Conservation (phyloP, 2,797 vertebrate species). For the Siniperca obscura region DNA sequence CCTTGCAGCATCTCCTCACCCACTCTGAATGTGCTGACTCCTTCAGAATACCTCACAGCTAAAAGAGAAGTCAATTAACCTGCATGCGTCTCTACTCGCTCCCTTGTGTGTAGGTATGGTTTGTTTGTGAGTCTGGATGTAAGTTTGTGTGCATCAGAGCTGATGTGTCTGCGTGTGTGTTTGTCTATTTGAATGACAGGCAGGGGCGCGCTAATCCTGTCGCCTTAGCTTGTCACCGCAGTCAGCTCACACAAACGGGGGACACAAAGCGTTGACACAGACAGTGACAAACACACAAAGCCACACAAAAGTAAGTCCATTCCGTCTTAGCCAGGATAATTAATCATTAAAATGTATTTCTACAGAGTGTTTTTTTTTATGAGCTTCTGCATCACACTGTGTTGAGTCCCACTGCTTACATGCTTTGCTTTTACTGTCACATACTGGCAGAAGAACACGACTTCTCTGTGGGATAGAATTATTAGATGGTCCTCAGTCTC, state of each 20-base stretch:
- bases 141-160: not conserved
- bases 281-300: slow-evolving; percentile 39
- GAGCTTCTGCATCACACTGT: slow-evolving; percentile 5
- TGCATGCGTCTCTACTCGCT: slow-evolving; percentile 37
- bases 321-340: slow-evolving; percentile 45
- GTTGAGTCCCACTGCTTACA: slow-evolving; percentile 16
- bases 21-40: slow-evolving; percentile 73
- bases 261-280: slow-evolving; percentile 32
- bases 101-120: slow-evolving; percentile 22
- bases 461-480: slow-evolving; percentile 48
- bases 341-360: slow-evolving; percentile 56
- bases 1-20: slow-evolving; percentile 45
- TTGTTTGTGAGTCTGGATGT: slow-evolving; percentile 23
- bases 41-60: slow-evolving; percentile 54
- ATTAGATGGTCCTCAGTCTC: slow-evolving; percentile 63
- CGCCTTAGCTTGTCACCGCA: slow-evolving; percentile 36
- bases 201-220: slow-evolving; percentile 50
- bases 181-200: slow-evolving; percentile 49
- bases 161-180: slow-evolving; percentile 1
- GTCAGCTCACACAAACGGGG: slow-evolving; percentile 43
- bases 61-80: slow-evolving; percentile 78
- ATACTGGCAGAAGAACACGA: slow-evolving; percentile 35
- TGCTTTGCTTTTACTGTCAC: slow-evolving; percentile 47
- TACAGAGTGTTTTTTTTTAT: slow-evolving; percentile 31
- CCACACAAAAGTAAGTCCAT: slow-evolving; percentile 37